Evolutionary conservation across 2,113 vertebrate species (phyloP), one percentile per base, ranked within the genome.

Genomic region (Micronisus gabar): DNA sequence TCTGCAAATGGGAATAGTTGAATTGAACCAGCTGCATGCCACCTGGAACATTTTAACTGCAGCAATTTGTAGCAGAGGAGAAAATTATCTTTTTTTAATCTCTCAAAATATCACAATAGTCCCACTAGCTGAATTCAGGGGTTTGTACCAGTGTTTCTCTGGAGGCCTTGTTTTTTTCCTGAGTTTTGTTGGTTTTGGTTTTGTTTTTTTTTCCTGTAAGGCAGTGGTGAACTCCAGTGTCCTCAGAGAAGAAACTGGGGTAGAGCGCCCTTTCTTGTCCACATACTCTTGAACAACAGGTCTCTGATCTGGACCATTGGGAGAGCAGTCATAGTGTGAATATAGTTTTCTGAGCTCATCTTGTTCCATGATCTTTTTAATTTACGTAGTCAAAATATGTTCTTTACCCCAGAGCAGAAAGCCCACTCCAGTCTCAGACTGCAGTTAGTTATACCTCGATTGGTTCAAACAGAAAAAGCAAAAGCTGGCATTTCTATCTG

Each of bases 11-110:
- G 76, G 90, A 75, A 72, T 17, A 87, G 56, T 75, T 94, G 76
- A 92, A 81, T 17, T 72, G 70, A 94, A 95, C 52, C 91, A 95
- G 91, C 86, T 97, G 96, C 76, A 65, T 45, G 67, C 81, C 86
- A 95, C 91, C 91, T 97, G 92, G 80, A 95, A 87, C 66, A 38
- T 61, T 92, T 95, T 92, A 47, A 86, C 43, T 89, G 70, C 78
- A 93, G 72, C 34, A 81, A 74, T 95, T 88, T 88, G 25, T 53
- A 89, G 65, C 36, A 73, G 41, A 79, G 26, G 27, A 87, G 62
- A 90, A 94, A 91, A 72, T 75, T 18, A 19, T 50, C 4, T 36
- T 85, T 90, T 82, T 32, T 2, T 2, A 55, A 41, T 36, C 10
- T 94, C 40, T 27, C 65, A 32, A 81, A 95, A 84, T 68, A 82